phyloP scores from a whole-genome alignment of 2,113 vertebrate genomes.

The Syngnathus typhle region DNA sequence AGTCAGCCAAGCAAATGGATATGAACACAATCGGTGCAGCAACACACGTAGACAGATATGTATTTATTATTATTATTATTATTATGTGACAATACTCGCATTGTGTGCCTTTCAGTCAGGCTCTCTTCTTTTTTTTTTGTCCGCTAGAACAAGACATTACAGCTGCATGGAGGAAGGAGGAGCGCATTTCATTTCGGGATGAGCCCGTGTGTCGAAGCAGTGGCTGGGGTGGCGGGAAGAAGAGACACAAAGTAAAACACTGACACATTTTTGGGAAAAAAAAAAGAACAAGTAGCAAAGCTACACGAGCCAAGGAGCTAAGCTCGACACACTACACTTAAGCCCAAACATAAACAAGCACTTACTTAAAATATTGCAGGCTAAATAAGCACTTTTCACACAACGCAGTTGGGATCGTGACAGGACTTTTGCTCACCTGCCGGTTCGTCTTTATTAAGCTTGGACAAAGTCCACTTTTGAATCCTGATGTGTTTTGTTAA shows the following conservation, averaged over 20 bases:
- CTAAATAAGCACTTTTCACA: slow-evolving; percentile 28
- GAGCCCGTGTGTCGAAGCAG: slow-evolving; percentile 76
- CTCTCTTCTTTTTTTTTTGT: slow-evolving; percentile 52
- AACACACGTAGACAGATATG: too few species aligned
- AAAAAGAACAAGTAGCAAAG: not conserved
- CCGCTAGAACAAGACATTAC: slow-evolving; percentile 67
- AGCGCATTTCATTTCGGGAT: slow-evolving; percentile 83
- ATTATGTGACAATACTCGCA: too few species aligned
- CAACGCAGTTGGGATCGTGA: slow-evolving; percentile 49
- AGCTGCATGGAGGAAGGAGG: slow-evolving; percentile 72
- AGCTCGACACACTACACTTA: not conserved
- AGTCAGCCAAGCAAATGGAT: not conserved
- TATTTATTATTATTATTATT: too few species aligned
- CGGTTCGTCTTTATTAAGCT: slow-evolving; percentile 4
- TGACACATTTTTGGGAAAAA: not conserved
- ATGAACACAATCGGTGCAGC: too few species aligned
- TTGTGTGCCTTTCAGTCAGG: not conserved
- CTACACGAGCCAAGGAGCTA: not conserved
- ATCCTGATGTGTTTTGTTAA: not conserved
- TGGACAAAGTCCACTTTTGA: slow-evolving; percentile 3
- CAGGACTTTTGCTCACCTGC: slow-evolving; percentile 15
- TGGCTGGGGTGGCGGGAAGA: slow-evolving; percentile 92
- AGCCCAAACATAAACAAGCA: slow-evolving; percentile 63
- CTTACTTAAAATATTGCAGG: slow-evolving; percentile 43
- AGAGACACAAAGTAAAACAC: slow-evolving; percentile 61